Conservation (phyloP, 2,113 vertebrate species). For the Aptenodytes patagonicus region DNA sequence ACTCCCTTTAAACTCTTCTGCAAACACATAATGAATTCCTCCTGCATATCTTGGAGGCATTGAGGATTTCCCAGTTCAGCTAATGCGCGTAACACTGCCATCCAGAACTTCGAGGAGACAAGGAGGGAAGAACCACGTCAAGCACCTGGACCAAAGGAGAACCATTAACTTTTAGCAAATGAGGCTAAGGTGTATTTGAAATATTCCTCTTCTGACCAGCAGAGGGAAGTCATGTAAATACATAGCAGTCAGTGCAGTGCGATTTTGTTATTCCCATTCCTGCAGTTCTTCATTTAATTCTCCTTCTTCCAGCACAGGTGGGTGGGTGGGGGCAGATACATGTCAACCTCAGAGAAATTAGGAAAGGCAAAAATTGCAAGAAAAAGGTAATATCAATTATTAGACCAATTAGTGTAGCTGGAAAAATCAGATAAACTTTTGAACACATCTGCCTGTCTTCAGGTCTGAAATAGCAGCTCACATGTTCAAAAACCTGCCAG, state of each 20-base stretch:
- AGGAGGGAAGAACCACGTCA: neutral
- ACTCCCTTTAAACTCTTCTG: neutral
- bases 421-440: constrained; percentile 21
- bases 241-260: neutral
- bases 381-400: neutral
- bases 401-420: neutral
- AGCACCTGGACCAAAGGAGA: neutral
- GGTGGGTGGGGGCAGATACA: neutral
- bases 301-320: neutral
- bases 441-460: neutral
- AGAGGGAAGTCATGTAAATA: constrained; percentile 47
- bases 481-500: neutral
- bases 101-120: neutral
- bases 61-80: neutral
- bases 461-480: neutral
- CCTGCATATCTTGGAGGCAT: neutral
- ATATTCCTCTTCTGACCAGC: constrained; percentile 10
- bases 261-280: neutral
- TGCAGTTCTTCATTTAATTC: neutral
- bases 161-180: neutral
- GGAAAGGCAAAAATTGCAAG: neutral
- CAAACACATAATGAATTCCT: neutral
- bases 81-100: neutral
- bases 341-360: neutral
- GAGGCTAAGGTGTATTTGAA: neutral